These are phyloP conservation scores for Theodoxus fluviatilis DNA, from an alignment of 2,888 invertebrate species.

Conservation along the genomic window DNA sequence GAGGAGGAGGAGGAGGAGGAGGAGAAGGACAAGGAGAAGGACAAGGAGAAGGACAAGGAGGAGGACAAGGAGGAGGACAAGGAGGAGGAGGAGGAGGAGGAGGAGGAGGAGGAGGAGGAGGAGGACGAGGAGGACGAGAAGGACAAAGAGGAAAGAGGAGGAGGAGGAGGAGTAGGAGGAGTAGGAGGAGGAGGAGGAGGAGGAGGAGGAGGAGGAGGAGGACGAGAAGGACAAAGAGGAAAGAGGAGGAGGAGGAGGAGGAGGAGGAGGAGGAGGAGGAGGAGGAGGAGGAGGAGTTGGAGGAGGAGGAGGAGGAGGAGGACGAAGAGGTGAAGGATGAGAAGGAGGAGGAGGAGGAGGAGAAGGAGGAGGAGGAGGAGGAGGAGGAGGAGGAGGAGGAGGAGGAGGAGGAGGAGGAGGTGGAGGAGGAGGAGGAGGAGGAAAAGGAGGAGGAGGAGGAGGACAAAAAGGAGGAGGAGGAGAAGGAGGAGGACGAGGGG, in stretches of 20 bases:
- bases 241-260: slow-evolving; percentile 15
- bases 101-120: not conserved
- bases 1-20: not conserved
- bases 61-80: not conserved
- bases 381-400: not conserved
- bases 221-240: not conserved
- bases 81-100: not conserved
- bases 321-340: not conserved
- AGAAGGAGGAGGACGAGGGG: not conserved
- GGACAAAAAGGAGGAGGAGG: slow-evolving; percentile 12
- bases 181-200: not conserved
- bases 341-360: not conserved
- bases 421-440: slow-evolving; percentile 17
- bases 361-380: not conserved
- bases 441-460: slow-evolving; percentile 20
- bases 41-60: not conserved
- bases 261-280: too few species aligned
- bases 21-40: not conserved
- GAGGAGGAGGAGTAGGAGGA: not conserved
- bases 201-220: not conserved
- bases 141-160: not conserved
- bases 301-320: not conserved
- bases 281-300: not conserved
- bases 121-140: not conserved
- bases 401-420: slow-evolving; percentile 12